Base-by-base conservation (phyloP, 2,113 vertebrate genomes). In the Scomber japonicus region DNA sequence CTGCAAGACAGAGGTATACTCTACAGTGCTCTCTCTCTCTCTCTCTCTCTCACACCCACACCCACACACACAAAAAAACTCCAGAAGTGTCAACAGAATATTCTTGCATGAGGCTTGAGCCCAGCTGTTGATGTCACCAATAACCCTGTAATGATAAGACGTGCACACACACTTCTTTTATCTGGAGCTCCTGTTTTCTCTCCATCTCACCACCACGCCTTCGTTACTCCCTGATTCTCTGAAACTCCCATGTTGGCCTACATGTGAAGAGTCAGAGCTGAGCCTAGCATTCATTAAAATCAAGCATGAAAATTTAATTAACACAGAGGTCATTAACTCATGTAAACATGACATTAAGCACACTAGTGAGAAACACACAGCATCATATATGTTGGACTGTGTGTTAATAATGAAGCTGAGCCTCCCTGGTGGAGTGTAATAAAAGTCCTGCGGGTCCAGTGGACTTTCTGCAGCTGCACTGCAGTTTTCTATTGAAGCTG, bases 361-460 rank as follows among this genome's bases (percentile, higher is more conserved):
- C 56, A 3, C 45, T 55, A 19, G 61, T 7, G 50, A 76, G 24
- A 57, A 0, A 60, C 2, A 35, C 8, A 2, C 40, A 50, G 63
- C 59, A 27, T 69, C 50, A 56, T 66, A 53, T 48, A 68, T 80
- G 76, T 57, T 54, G 60, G 59, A n/a, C 56, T 72, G 73, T 66
- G 71, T 79, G 75, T 84, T 89, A 78, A 82, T 88, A 80, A 91
- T 87, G 82, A 68, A 90, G 82, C 63, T 27, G 64, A 70, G 54
- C 64, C 49, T 82, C 75, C 80, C 73, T 60, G 8, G 50, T 73
- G 77, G 82, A 70, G 70, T 53, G 56, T 31, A 84, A 55, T 35
- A 60, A 50, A 82, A 80, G 68, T 83, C 82, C 65, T 49, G 30
- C 60, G 84, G 83, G 71, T 88, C 66, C 72, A 65, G 64, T 74